Base-by-base conservation (phyloP, 1,140 invertebrate genomes). In the Plodia interpunctella region DNA sequence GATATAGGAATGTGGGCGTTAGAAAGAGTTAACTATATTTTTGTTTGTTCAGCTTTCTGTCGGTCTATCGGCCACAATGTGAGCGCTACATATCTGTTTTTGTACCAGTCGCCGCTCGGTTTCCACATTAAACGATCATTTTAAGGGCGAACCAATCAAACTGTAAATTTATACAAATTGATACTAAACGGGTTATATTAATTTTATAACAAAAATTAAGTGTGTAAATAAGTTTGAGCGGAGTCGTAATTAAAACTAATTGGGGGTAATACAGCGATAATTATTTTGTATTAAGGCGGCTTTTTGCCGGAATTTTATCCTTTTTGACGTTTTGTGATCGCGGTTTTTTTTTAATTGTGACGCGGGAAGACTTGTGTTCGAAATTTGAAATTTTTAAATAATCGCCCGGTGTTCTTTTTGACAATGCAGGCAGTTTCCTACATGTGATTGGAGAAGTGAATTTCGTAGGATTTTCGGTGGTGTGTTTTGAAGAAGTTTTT, bases 191-290 rank as follows among this genome's bases (percentile, higher is more conserved):
- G 82, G 78, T 84, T 89, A 81, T 89, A 87, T 87, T 89, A 89
- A 89, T 89, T 87, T 87, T 87, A 89, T 89, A 87, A 87, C 84
- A 89, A 89, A 89, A 89, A 89, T 89, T 89, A 89, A 89, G 83
- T 87, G 84, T 87, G 86, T 80, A 89, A 89, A 89, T 87, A 89
- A 89, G 82, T 85, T 81, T 80, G 76, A 84, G 76, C 76, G 76
- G 76, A 68, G 76, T 74, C 66, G 75, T 87, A 89, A 89, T 89
- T 85, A 84, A 83, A 84, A 81, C 84, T 89, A 87, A 89, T 87
- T 87, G 84, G 75, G 75, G 79, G 68, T 87, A 89, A 89, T 81
- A 78, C 66, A 74, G 69, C 76, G 81, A 71, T 85, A 87, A 87
- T 86, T 86, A 76, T 87, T 85, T 86, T 80, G 78, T 80, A 86